Base-by-base conservation (phyloP, 2,888 invertebrate species). In the Phania funesta region DNA sequence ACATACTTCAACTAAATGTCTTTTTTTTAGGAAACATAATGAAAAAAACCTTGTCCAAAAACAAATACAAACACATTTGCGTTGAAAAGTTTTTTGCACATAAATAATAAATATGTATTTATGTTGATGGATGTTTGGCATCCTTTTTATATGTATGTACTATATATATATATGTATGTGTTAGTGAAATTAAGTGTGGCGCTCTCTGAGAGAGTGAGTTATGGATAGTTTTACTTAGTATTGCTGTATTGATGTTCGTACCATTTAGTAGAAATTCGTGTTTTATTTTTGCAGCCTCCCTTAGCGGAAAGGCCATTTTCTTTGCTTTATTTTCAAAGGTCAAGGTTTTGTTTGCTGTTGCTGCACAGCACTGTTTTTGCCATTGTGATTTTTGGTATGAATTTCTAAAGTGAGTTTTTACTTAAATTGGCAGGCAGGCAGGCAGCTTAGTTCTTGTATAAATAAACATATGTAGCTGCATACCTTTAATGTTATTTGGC, bases 301-400 rank as follows among this genome's bases (percentile, higher is more conserved):
- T 74, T 74, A 65, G 41, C 50, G 62, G 65, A 68, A n/a, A 73
- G 77, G 62, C 62, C 73, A 73, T 77, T 77, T 74, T 56, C 26
- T 48, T 67, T 71, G 62, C 64, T 71, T 78, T 56, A 50, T 71
- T 71, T 58, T 52, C 56, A 82, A 82, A 82, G 81, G 77, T 82
- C 81, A 82, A 82, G 81, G 81, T 64, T 74, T 65, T 56, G 67
- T 26, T 50, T 50, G 35, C 48, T 44, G n/a, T 26, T 70, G 38
- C 22, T 50, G 38, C 38, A 3, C 11, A 35, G 58, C 58, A 29
- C 29, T 60, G 46, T 13, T 52, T 29, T 56, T 56, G 73, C 24
- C 60, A 73, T 62, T 62, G 62, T 22, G 26, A 24, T 35, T 50
- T n/a, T 24, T 62, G 7, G 54, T 52, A 44, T 22, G n/a, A 29